Evolutionary conservation across 2,113 vertebrate species (phyloP), one percentile per base, ranked within the genome.

Genomic region (Protobothrops mucrosquamatus): DNA sequence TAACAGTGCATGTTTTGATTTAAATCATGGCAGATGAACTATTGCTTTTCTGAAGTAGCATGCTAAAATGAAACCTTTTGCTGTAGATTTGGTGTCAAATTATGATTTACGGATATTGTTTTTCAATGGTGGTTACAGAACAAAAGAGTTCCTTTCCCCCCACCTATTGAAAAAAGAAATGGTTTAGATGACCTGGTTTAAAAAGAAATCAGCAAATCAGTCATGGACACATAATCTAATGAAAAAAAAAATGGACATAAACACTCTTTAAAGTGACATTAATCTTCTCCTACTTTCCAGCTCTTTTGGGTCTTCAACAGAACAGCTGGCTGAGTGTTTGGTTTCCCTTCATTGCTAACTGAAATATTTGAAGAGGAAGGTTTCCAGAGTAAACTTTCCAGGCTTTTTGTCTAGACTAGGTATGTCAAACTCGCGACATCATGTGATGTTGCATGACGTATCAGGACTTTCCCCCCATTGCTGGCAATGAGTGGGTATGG

Each of bases 141-240:
- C 89, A 57, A 94, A 96, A 95, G 8, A 61, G 96, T 93, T 95
- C 20, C 10, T n/a, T 4, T 22, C 34, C 7, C 34, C 34, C 34
- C 18, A 51, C 81, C 14, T 14, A 20, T 14, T 39, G 96, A 87
- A 96, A 93, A 95, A 93, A 55, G 48, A 20, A 15, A 85, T 94
- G 96, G 89, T 96, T 97, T 94, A 95, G 95, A 95, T 95, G 94
- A 96, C 88, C 94, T 94, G 92, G 96, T 96, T 85, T 90, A 93
- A 92, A 94, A 93, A 85, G 46, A 96, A 96, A 97, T 93, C 89
- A 97, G 96, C 96, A 93, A 97, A 94, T 97, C 96, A 95, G 92
- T 95, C 0, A 0, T 90, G 92, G 96, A 94, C 90, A 94, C 94
- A 39, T 64, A 56, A 39, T 39, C 4, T 39, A 81, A 39, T 34